A percentile compares a stretch with the other conserved stretches of the same genome.
These are phyloP conservation scores for Takifugu rubripes DNA, from an alignment of 2,797 vertebrate species.

Conservation along the genomic window DNA sequence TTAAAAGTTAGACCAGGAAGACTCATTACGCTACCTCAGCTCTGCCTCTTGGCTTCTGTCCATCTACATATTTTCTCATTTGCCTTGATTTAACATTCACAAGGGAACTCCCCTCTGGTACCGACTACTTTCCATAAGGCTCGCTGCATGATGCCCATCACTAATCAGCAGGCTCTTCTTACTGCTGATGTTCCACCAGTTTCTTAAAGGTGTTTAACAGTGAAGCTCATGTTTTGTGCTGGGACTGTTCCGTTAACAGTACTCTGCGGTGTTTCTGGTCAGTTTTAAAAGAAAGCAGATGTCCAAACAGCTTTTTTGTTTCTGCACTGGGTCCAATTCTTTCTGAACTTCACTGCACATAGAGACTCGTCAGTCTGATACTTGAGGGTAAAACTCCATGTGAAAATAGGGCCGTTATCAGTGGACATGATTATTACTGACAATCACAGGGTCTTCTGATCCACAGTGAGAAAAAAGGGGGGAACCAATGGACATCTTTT, in stretches of 20 bases:
- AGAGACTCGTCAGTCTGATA: too few species aligned
- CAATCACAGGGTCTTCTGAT: too few species aligned
- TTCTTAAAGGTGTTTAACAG: neutral
- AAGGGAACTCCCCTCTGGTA: constrained; percentile 15
- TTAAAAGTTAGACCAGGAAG: constrained; percentile 21
- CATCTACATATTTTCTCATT: constrained; percentile 21
- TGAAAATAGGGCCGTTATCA: too few species aligned
- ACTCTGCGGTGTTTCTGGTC: neutral
- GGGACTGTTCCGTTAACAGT: neutral
- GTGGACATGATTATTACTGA: too few species aligned
- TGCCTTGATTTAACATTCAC: constrained; percentile 29
- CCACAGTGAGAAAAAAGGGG: too few species aligned
- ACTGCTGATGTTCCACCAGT: neutral
- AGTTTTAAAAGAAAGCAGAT: too few species aligned
- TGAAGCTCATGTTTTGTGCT: too few species aligned
- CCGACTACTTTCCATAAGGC: constrained; percentile 14
- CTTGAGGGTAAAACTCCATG: too few species aligned
- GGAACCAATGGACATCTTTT: too few species aligned
- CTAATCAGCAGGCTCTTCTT: constrained; percentile 29
- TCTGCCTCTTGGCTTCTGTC: constrained; percentile 22
- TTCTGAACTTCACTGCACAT: too few species aligned
- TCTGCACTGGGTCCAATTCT: too few species aligned
- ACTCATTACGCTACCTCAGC: constrained; percentile 25
- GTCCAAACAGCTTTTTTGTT: too few species aligned
- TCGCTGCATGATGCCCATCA: constrained; percentile 23